Conservation (phyloP, 1,140 invertebrate species). For the Drosophila athabasca region DNA sequence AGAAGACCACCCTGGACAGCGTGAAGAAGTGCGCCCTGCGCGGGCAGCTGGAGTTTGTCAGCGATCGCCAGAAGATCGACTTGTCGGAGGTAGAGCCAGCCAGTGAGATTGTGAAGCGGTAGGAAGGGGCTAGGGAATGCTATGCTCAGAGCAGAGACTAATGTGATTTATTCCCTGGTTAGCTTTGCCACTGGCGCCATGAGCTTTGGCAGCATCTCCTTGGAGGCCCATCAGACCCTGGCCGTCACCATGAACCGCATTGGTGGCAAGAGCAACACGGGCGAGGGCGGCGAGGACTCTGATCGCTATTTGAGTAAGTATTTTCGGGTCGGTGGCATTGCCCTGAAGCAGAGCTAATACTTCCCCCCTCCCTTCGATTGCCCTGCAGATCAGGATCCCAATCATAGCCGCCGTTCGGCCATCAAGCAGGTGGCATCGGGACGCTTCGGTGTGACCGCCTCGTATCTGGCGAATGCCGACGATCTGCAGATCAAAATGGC, state of each 20-base stretch:
- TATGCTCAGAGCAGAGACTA: background rate
- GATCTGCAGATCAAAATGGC: conserved; percentile 99
- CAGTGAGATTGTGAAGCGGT: conserved; percentile 97
- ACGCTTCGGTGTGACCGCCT: conserved; percentile 98
- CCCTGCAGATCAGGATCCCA: conserved; percentile 87
- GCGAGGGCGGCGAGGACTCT: conserved; percentile 96
- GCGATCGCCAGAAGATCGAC: conserved; percentile 90
- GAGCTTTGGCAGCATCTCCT: conserved; percentile 86
- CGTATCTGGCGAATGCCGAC: conserved; percentile 98
- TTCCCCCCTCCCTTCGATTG: too few relatives aligned
- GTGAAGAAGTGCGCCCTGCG: conserved; percentile 94
- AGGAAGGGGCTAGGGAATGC: background rate
- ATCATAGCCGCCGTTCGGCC: conserved; percentile 90
- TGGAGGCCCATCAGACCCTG: conserved; percentile 97
- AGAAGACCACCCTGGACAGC: conserved; percentile 94
- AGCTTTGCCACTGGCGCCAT: conserved; percentile 85
- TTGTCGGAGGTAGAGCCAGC: conserved; percentile 96
- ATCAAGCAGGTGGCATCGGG: conserved; percentile 98
- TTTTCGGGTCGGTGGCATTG: background rate
- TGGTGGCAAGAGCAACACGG: conserved; percentile 98
- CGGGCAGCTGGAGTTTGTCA: conserved; percentile 95
- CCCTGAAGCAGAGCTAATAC: background rate
- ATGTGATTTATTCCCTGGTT: background rate
- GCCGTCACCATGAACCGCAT: conserved; percentile 99
- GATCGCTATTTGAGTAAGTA: conserved; percentile 90